Evolutionary conservation across 2,113 vertebrate species (phyloP).

Genomic region (Lucifuga dentata): DNA sequence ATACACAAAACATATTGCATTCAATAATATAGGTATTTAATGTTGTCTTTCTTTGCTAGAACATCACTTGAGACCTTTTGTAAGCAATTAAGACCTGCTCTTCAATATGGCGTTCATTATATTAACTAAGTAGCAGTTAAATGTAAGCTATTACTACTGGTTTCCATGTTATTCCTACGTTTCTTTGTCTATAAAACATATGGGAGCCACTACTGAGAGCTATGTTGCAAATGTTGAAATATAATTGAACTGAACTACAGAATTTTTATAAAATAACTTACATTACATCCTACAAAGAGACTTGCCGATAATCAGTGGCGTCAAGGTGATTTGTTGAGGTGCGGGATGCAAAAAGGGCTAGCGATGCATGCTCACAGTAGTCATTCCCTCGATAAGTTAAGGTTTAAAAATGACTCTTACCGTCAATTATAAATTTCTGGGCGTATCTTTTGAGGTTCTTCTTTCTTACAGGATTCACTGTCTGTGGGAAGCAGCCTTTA

Average conservation of each 20-base stretch:
- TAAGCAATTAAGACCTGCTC: not conserved
- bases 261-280: not conserved
- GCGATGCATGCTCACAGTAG: no score
- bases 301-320: not conserved
- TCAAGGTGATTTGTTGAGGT: not conserved
- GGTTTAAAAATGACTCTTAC: constrained; percentile 55
- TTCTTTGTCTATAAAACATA: no score
- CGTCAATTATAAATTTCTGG: constrained; percentile 89
- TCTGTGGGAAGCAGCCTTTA: constrained; percentile 87
- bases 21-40: not conserved
- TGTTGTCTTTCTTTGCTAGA: not conserved
- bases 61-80: not conserved
- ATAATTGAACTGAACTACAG: no score
- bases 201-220: no score
- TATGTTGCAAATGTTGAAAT: no score
- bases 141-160: no score
- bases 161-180: no score
- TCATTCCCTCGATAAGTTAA: no score
- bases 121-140: no score
- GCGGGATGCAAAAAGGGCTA: not conserved
- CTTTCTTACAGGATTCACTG: constrained; percentile 87
- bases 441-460: constrained; percentile 91
- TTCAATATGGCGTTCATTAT: not conserved
- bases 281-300: not conserved
- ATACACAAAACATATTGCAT: not conserved